Percentiles rank a stretch among this genome's conserved stretches.
These are phyloP conservation scores for Sapayoa aenigma DNA, from an alignment of 2,113 vertebrate species.

Conservation along the genomic window DNA sequence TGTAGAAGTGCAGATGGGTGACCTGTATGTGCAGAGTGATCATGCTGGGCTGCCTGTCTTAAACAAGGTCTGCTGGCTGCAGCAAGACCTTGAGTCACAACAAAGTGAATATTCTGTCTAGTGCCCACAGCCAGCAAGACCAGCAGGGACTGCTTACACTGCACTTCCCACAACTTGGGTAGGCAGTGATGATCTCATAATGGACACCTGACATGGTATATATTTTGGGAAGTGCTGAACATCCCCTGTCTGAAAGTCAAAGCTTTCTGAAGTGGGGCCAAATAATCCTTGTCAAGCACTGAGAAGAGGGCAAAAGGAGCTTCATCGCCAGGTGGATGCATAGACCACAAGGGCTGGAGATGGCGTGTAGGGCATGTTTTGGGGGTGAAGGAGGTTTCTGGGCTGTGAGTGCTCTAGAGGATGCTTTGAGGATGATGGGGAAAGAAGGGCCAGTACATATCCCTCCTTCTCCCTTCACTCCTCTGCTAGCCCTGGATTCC, in stretches of 20 bases:
- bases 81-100: neutral
- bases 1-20: accelerated
- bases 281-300: neutral
- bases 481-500: neutral
- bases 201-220: neutral
- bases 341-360: accelerated
- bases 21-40: neutral
- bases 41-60: neutral
- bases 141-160: neutral
- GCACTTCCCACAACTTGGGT: accelerated
- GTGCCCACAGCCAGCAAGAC: accelerated
- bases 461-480: neutral
- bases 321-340: accelerated
- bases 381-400: neutral
- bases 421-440: neutral
- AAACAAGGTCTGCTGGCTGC: accelerated
- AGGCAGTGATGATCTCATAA: accelerated
- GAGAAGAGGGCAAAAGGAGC: too few species aligned
- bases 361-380: accelerated
- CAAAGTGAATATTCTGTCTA: accelerated
- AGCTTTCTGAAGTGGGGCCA: neutral
- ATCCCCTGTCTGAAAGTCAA: neutral
- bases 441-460: neutral
- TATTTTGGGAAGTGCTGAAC: neutral
- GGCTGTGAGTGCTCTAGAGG: neutral